Conservation (phyloP, 2,113 vertebrate species). For the Hepsetus odoe region DNA sequence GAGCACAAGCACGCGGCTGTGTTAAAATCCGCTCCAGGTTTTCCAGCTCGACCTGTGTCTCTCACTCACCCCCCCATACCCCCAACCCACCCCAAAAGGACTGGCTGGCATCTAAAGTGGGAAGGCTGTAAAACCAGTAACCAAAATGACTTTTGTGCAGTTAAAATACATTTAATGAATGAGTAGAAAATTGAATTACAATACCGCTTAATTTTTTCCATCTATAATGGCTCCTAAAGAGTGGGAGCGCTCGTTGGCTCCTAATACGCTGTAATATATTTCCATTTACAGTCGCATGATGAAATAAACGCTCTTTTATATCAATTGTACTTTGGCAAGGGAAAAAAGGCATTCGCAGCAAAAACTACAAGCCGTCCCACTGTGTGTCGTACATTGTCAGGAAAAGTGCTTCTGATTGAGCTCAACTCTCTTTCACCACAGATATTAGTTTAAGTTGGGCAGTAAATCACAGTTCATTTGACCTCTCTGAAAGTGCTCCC, state of each 20-base stretch:
- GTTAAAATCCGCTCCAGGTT: conserved; percentile 15
- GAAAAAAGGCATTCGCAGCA: conserved; percentile 54
- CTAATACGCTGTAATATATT: conserved; percentile 56
- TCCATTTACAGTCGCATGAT: conserved; percentile 58
- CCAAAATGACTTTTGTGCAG: conserved; percentile 60
- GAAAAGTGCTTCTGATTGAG: conserved; percentile 46
- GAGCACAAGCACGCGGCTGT: not conserved
- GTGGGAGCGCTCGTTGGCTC: conserved; percentile 36
- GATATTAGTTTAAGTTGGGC: conserved; percentile 49
- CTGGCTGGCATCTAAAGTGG: conserved; percentile 52
- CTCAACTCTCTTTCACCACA: conserved; percentile 55
- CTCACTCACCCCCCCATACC: not conserved
- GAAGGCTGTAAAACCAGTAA: conserved; percentile 63
- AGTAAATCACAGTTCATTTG: conserved; percentile 51
- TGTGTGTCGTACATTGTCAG: conserved; percentile 59
- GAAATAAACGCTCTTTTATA: conserved; percentile 63
- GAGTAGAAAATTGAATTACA: conserved; percentile 62
- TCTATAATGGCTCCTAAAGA: conserved; percentile 50
- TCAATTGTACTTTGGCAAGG: conserved; percentile 54
- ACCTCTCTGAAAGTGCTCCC: conserved; percentile 28
- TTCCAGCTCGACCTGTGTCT: conserved; percentile 44
- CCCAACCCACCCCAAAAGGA: conserved; percentile 37
- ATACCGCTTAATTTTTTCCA: conserved; percentile 56
- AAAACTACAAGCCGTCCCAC: conserved; percentile 47
- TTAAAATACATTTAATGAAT: conserved; percentile 68